Evolutionary conservation across 2,797 vertebrate species (phyloP).

Genomic region (Sciurus vulgaris): DNA sequence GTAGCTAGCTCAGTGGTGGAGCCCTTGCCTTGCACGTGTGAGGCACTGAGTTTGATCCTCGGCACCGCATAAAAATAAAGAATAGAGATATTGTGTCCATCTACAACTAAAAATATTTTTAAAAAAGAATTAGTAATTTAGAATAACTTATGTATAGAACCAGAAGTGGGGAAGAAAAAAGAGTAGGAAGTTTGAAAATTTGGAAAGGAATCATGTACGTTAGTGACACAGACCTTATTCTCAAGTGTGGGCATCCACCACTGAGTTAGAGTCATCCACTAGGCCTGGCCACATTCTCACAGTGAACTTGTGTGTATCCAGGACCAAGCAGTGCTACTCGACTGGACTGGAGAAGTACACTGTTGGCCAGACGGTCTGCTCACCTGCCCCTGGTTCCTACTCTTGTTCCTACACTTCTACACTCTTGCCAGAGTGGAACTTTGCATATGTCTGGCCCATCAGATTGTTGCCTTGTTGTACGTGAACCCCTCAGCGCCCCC

Average conservation of each 20-base stretch:
- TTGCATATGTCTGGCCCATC: background rate
- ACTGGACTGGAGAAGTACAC: background rate
- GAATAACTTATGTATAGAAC: background rate
- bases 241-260: fast-evolving
- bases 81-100: too few species aligned
- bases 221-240: background rate
- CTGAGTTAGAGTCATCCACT: background rate
- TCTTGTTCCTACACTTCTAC: background rate
- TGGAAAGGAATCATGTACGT: fast-evolving
- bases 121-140: background rate
- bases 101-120: too few species aligned
- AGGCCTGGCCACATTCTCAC: background rate
- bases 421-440: background rate
- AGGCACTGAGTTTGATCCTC: too few species aligned
- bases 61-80: too few species aligned
- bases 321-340: background rate
- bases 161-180: background rate
- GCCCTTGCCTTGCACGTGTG: too few species aligned
- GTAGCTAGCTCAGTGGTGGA: too few species aligned
- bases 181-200: background rate
- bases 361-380: background rate
- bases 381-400: background rate
- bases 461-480: background rate
- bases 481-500: too few species aligned
- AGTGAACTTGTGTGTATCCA: background rate